Conservation (phyloP, 2,797 vertebrate genomes). For the Nannoperca obscura region DNA sequence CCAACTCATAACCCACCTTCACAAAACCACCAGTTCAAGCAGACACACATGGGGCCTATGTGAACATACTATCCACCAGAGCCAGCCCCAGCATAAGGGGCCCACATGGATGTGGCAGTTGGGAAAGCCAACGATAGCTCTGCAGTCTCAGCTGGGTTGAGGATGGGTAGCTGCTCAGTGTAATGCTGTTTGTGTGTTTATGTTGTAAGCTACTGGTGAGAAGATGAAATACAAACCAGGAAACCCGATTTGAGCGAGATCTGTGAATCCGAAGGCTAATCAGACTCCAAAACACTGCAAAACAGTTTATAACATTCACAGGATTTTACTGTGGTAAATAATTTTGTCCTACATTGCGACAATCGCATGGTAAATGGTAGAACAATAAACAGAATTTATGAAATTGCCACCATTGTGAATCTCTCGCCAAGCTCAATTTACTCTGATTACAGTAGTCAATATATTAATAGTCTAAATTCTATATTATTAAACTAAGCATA, state of each 20-base stretch:
- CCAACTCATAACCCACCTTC: constrained; percentile 4
- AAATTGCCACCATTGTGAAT: not conserved
- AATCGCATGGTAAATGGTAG: too few relatives aligned
- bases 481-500: not conserved
- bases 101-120: not conserved
- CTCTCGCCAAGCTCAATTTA: not conserved
- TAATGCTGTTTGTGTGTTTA: not conserved
- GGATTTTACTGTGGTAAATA: too few relatives aligned
- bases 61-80: constrained; percentile 21
- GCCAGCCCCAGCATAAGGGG: constrained; percentile 24
- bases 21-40: constrained; percentile 11
- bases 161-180: not conserved
- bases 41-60: constrained; percentile 14
- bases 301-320: too few relatives aligned
- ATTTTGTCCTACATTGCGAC: too few relatives aligned
- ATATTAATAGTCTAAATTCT: not conserved
- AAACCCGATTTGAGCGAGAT: not conserved
- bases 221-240: not conserved
- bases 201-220: not conserved
- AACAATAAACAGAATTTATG: not conserved
- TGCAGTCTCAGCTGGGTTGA: not conserved
- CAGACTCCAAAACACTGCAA: not conserved
- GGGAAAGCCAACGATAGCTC: constrained; percentile 3
- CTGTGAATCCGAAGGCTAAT: too few relatives aligned
- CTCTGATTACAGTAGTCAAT: not conserved